phyloP scores from a whole-genome alignment of 2,888 invertebrate genomes.

The Tenodera sinensis region DNA sequence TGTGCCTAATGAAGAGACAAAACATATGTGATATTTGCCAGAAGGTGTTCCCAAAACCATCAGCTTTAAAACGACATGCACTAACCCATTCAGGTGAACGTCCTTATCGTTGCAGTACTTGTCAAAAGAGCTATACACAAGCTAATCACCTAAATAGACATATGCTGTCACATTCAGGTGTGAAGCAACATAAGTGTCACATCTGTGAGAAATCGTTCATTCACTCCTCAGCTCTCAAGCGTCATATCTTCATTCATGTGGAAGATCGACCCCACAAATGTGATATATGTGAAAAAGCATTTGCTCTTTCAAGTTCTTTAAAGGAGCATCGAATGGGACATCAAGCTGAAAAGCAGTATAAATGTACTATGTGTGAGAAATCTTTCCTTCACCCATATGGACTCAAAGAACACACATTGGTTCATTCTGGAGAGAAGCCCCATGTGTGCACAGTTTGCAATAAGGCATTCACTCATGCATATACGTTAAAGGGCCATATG shows the following conservation, averaged over 20 bases:
- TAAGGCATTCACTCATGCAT: background rate
- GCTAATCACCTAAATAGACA: background rate
- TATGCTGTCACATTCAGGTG: background rate
- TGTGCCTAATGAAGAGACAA: background rate
- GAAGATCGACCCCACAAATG: background rate
- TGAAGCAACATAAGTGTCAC: background rate
- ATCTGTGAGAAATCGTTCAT: background rate
- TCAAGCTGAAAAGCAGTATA: background rate
- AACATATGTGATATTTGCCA: background rate
- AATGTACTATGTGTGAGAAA: background rate
- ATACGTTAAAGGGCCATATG: background rate
- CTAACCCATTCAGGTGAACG: background rate
- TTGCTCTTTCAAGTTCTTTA: background rate
- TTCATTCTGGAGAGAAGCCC: background rate
- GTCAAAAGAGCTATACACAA: background rate
- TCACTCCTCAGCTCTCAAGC: background rate
- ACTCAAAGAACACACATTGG: background rate
- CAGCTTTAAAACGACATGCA: background rate
- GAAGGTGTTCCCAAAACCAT: background rate
- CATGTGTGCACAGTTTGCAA: background rate
- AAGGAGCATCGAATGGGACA: background rate
- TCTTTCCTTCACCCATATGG: background rate
- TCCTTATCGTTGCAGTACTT: background rate
- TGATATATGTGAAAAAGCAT: background rate
- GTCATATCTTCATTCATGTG: background rate